These are phyloP conservation scores for Amiota minor DNA, from an alignment of 2,888 invertebrate species.

Conservation along the genomic window DNA sequence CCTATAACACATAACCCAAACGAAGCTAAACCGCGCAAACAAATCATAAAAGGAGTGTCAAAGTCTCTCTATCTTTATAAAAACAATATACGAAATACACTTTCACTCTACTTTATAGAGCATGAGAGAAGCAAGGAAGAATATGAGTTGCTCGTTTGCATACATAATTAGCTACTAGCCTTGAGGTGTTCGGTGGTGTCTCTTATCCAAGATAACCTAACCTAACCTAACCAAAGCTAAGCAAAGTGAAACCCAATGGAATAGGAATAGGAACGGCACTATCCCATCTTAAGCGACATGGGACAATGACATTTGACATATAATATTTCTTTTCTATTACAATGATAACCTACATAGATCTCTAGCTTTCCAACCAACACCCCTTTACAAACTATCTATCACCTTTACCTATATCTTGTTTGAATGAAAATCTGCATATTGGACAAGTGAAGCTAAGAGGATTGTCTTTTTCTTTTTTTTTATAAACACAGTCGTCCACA, in stretches of 20 bases:
- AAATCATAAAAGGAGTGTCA: conserved; percentile 13
- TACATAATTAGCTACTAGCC: conserved; percentile 63
- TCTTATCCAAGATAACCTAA: too few relatives aligned
- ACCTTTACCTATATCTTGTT: neutral
- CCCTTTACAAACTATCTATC: neutral
- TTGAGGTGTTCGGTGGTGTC: conserved; percentile 43
- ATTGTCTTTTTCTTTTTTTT: neutral
- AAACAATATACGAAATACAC: conserved; percentile 18
- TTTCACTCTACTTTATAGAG: conserved; percentile 9
- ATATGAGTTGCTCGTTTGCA: conserved; percentile 55
- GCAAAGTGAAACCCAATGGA: too few relatives aligned
- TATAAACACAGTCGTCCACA: neutral
- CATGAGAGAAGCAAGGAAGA: conserved; percentile 7
- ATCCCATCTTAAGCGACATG: too few relatives aligned
- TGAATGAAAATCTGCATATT: neutral
- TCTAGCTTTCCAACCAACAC: neutral
- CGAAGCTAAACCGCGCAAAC: conserved; percentile 3
- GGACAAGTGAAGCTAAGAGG: conserved; percentile 25
- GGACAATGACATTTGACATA: too few relatives aligned
- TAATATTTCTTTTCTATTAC: conserved; percentile 39
- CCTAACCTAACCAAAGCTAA: too few relatives aligned
- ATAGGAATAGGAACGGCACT: too few relatives aligned
- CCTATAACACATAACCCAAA: conserved; percentile 29
- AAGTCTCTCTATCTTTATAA: neutral
- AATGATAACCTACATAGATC: conserved; percentile 43